These are phyloP conservation scores for Eospalax fontanierii DNA, from an alignment of 2,797 vertebrate species.

Conservation along the genomic window DNA sequence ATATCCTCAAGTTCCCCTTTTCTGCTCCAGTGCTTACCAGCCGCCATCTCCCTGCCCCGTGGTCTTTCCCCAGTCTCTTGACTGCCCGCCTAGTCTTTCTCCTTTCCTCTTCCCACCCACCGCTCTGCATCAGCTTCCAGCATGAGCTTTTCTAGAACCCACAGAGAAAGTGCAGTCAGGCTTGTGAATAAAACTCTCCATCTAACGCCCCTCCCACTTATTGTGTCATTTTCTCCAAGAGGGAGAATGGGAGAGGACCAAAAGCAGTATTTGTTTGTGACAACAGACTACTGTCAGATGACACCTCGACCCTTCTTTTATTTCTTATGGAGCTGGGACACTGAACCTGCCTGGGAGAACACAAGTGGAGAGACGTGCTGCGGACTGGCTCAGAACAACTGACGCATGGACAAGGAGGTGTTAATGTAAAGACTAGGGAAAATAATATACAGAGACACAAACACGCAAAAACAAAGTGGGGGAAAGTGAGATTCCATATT, in stretches of 20 bases:
- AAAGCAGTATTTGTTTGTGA: neutral
- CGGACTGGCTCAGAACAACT: neutral
- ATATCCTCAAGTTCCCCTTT: neutral
- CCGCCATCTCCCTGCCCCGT: neutral
- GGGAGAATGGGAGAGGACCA: neutral
- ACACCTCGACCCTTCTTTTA: neutral
- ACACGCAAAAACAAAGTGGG: neutral
- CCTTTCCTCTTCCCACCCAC: neutral
- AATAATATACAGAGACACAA: neutral
- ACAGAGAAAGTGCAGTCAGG: neutral
- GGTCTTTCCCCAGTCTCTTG: neutral
- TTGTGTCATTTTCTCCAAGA: neutral
- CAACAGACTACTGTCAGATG: neutral
- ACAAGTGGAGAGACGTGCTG: neutral
- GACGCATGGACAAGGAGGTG: neutral
- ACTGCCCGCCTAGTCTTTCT: neutral
- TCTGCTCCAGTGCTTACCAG: neutral
- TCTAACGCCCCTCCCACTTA: neutral
- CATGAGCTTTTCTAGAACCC: neutral
- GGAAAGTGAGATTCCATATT: neutral
- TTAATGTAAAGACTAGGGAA: too few relatives aligned
- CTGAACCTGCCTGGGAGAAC: neutral
- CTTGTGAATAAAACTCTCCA: conserved; percentile 18
- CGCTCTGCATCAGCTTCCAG: neutral
- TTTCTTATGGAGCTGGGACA: neutral